Evolutionary conservation across 1,140 invertebrate genomes (phyloP).

Genomic region (Copidosoma floridanum): DNA sequence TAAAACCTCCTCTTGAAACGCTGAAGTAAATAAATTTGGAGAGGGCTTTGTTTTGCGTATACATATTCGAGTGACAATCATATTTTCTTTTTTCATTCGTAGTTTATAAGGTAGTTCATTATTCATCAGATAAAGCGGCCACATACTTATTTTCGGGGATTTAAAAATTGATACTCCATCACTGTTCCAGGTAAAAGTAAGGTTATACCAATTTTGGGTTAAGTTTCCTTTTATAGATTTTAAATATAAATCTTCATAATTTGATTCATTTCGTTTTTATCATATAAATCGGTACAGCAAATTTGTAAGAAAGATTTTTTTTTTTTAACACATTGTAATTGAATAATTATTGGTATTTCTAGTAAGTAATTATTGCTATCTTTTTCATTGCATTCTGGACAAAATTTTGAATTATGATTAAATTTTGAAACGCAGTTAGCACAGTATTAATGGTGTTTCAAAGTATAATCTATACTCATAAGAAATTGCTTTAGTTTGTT

Average conservation of each 20-base stretch:
- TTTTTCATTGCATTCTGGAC: too few relatives aligned
- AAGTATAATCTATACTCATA: too few relatives aligned
- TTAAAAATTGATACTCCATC: constrained; percentile 38
- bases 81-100: constrained; percentile 21
- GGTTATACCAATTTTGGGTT: constrained; percentile 11
- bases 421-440: too few relatives aligned
- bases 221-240: constrained; percentile 20
- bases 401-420: too few relatives aligned
- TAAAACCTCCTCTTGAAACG: neutral
- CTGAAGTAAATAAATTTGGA: constrained; percentile 12
- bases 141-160: constrained; percentile 36
- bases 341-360: too few relatives aligned
- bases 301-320: too few relatives aligned
- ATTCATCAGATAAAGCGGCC: constrained; percentile 37
- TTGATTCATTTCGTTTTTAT: too few relatives aligned
- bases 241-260: constrained; percentile 26
- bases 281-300: too few relatives aligned
- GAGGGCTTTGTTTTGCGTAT: constrained; percentile 16
- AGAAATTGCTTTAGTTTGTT: too few relatives aligned
- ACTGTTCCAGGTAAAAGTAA: constrained; percentile 29
- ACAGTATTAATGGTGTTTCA: too few relatives aligned
- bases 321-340: too few relatives aligned
- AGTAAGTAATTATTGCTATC: too few relatives aligned
- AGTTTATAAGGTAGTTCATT: constrained; percentile 27
- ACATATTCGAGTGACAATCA: constrained; percentile 15